A percentile compares a stretch with the other conserved stretches of the same genome.
Conservation (phyloP, 2,888 invertebrate species). For the Andrena camellia region DNA sequence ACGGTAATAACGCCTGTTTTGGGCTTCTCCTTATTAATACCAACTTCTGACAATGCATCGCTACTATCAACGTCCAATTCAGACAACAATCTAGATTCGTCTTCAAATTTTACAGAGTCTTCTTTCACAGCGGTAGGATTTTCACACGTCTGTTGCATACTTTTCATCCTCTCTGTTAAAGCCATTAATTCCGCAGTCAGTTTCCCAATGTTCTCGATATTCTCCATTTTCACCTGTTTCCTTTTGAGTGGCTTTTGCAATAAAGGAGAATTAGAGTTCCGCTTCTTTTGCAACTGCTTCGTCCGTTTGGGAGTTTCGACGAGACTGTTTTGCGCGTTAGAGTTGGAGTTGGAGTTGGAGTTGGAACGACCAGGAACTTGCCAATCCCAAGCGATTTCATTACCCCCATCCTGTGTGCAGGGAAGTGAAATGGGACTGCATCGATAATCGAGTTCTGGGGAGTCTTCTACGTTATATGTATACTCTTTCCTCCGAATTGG, state of each 20-base stretch:
- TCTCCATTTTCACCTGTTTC: slow-evolving; percentile 71
- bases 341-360: slow-evolving; percentile 26
- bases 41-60: neutral
- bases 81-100: slow-evolving; percentile 5
- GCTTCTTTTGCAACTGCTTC: slow-evolving; percentile 70
- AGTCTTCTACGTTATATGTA: slow-evolving; percentile 41
- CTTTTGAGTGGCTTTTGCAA: slow-evolving; percentile 75
- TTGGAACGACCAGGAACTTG: slow-evolving; percentile 80
- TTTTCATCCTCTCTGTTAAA: slow-evolving; percentile 71
- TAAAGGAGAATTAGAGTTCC: slow-evolving; percentile 77
- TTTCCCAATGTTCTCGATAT: slow-evolving; percentile 73
- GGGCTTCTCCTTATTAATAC: neutral
- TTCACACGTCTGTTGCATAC: slow-evolving; percentile 39
- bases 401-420: slow-evolving; percentile 84
- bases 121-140: neutral
- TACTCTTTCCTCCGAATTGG: slow-evolving; percentile 60
- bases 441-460: slow-evolving; percentile 63
- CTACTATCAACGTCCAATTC: slow-evolving; percentile 15
- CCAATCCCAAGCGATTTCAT: slow-evolving; percentile 86
- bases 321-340: slow-evolving; percentile 2
- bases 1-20: slow-evolving; percentile 12
- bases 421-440: slow-evolving; percentile 80
- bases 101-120: neutral
- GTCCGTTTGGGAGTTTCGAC: slow-evolving; percentile 74
- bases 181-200: slow-evolving; percentile 76